Percentiles rank a stretch among this genome's conserved stretches.
Evolutionary conservation across 2,888 invertebrate species (phyloP).

Genomic region (Eustalomyia histrio): DNA sequence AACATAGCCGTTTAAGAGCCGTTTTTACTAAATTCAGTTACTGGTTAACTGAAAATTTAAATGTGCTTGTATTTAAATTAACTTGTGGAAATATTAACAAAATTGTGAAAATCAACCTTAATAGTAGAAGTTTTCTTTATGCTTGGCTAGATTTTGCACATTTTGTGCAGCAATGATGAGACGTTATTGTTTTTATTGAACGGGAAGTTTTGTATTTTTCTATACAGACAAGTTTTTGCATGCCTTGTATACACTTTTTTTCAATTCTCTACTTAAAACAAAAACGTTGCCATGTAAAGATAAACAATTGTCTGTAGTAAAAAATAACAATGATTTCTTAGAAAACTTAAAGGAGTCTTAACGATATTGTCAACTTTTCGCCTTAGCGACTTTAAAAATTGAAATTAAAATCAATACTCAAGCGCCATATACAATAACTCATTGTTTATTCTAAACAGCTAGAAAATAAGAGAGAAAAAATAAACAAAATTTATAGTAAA

Average conservation of each 20-base stretch:
- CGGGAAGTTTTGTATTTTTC: slow-evolving; percentile 32
- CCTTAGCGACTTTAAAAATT: slow-evolving; percentile 12
- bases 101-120: background rate
- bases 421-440: slow-evolving; percentile 49
- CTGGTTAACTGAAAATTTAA: background rate
- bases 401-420: background rate
- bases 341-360: background rate
- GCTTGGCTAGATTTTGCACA: slow-evolving; percentile 1
- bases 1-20: background rate
- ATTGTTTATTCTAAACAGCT: slow-evolving; percentile 50
- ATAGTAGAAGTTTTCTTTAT: background rate
- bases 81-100: background rate
- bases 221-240: slow-evolving; percentile 58
- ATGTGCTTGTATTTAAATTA: background rate
- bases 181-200: slow-evolving; percentile 44
- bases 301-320: slow-evolving; percentile 21
- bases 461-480: slow-evolving; percentile 17
- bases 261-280: background rate
- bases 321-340: background rate
- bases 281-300: slow-evolving; percentile 57
- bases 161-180: slow-evolving; percentile 26
- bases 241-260: slow-evolving; percentile 48
- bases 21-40: background rate
- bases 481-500: background rate
- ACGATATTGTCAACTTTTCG: slow-evolving; percentile 23